phyloP scores from a whole-genome alignment of 2,113 vertebrate genomes.

The Xiphophorus couchianus region DNA sequence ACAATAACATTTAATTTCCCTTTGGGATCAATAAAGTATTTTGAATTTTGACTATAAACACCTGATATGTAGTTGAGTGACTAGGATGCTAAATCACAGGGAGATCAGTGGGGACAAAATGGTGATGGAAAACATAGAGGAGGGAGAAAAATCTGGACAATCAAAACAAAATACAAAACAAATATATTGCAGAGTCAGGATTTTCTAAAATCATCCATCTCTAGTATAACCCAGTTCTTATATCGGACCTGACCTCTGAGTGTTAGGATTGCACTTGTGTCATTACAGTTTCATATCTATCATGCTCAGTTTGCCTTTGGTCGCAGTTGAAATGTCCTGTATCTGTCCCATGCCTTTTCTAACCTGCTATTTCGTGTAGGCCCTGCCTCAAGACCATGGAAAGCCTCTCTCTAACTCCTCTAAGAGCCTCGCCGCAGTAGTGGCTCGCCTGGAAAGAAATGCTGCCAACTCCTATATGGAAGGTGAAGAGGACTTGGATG shows the following conservation, averaged over 20 bases:
- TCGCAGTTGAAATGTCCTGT: background rate
- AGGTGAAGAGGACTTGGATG: conserved; percentile 80
- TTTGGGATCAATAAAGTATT: too few relatives aligned
- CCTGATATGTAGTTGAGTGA: background rate
- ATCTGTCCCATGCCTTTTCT: background rate
- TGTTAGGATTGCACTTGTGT: background rate
- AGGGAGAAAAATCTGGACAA: background rate
- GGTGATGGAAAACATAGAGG: background rate
- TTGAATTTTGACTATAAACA: too few relatives aligned
- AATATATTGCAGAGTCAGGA: too few relatives aligned
- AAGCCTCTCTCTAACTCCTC: conserved; percentile 80
- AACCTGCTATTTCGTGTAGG: conserved; percentile 49
- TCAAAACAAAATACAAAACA: too few relatives aligned
- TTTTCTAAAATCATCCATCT: too few relatives aligned
- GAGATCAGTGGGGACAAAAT: background rate
- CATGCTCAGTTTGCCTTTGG: background rate
- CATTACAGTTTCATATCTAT: background rate
- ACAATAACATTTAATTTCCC: too few relatives aligned
- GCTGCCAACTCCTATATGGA: conserved; percentile 81
- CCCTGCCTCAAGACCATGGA: conserved; percentile 76
- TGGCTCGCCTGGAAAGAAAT: conserved; percentile 89
- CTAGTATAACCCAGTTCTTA: background rate
- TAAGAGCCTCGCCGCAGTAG: conserved; percentile 95
- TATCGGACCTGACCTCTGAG: background rate
- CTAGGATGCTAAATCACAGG: background rate